Evolutionary conservation across 2,888 invertebrate genomes (phyloP), one percentile per base, ranked within the genome.

Genomic region (Patella pellucida): DNA sequence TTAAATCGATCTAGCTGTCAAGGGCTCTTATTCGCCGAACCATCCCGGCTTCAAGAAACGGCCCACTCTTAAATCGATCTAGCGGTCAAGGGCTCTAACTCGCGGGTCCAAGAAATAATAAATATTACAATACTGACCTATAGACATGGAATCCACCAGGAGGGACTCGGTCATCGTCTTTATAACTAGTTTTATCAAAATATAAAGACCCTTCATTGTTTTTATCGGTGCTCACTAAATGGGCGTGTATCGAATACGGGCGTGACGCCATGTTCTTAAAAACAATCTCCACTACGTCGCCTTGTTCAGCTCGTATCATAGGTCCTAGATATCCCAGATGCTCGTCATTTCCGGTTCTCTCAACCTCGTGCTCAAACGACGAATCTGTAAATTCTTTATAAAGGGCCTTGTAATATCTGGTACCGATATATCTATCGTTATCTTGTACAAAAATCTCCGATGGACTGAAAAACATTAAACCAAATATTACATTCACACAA

Each of bases 131-230:
- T 74, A 15, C 62, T 23, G 11, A 62, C 62, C 51, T 68, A 71
- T 79, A 79, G 4, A 72, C 73, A 16, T 71, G 72, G 3, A 56
- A 72, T 3, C 52, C 67, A 11, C 72, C 73, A 51, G 76, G 73
- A 14, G 74, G 70, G 0, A 79, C 74, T 14, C 69, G 69, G 50
- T 83, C 82, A 19, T 82, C 78, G 73, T 83, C 81, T 50, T 79
- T 78, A 74, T 81, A 79, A 15, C 52, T 41, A 12, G 75, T 67
- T 12, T 73, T 69, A 51, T 78, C 78, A 16, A 71, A 69, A 54
- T 78, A 78, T 15, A 73, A 19, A 14, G 68, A 52, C 23, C 85
- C 85, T 79, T 84, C 83, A 69, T 81, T 77, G 0, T 79, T 73
- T 72, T 85, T 84, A 69, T 80, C 76, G 62, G 82, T 82, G 2